These are phyloP conservation scores for Synanthedon formicaeformis DNA, from an alignment of 2,888 invertebrate species.

Conservation along the genomic window DNA sequence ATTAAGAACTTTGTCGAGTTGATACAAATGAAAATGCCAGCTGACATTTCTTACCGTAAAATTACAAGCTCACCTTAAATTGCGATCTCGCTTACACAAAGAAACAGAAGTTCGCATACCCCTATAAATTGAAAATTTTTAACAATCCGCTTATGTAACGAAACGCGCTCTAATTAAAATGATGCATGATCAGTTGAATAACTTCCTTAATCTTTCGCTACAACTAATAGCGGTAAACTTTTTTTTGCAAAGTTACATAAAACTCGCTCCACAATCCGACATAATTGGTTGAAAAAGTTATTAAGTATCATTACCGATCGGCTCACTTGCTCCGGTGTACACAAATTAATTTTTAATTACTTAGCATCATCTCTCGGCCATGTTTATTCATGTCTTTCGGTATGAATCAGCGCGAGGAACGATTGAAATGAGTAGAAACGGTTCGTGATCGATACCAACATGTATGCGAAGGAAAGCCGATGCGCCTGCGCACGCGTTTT, in stretches of 20 bases:
- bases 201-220: background rate
- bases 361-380: conserved; percentile 15
- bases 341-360: conserved; percentile 13
- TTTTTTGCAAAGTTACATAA: background rate
- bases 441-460: conserved; percentile 28
- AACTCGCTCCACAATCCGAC: background rate
- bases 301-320: background rate
- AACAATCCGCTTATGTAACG: no score
- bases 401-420: conserved; percentile 35
- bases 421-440: conserved; percentile 14
- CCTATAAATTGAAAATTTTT: background rate
- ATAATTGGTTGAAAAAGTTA: background rate
- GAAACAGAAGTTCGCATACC: background rate
- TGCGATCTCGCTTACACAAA: background rate
- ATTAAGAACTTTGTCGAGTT: conserved; percentile 48
- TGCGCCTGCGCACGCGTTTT: conserved; percentile 34
- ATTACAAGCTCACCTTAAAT: background rate
- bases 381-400: conserved; percentile 18
- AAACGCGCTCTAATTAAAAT: no score
- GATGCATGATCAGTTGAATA: no score
- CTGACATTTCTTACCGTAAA: conserved; percentile 15
- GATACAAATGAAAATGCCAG: conserved; percentile 25
- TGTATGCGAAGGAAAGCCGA: conserved; percentile 41
- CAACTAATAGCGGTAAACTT: background rate
- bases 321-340: background rate